A percentile compares a stretch with the other conserved stretches of the same genome.
Evolutionary conservation across 2,113 vertebrate genomes (phyloP).

Genomic region (Proteles cristata): DNA sequence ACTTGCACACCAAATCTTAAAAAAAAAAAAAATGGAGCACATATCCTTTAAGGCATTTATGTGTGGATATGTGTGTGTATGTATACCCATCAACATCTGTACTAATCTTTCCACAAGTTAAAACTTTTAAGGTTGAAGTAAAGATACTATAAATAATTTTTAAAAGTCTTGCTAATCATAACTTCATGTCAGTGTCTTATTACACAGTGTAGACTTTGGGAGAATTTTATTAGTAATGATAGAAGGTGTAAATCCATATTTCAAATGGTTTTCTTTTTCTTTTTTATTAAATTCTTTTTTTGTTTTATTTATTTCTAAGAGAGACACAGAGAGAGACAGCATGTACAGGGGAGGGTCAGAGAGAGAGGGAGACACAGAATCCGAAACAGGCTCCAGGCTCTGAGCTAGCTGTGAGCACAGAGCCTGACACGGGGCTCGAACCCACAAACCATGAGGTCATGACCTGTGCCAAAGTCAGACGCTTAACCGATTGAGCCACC

Average conservation of each 20-base stretch:
- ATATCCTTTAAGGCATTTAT: not conserved
- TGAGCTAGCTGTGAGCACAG: too few relatives aligned
- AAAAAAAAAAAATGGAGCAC: not conserved
- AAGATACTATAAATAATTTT: constrained; percentile 26
- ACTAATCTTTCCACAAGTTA: not conserved
- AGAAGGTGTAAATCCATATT: not conserved
- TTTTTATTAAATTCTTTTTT: too few relatives aligned
- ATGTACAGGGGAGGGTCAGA: too few relatives aligned
- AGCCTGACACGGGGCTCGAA: too few relatives aligned
- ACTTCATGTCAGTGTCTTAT: not conserved
- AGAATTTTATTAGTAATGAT: constrained; percentile 43
- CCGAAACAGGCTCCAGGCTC: too few relatives aligned
- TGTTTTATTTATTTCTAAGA: too few relatives aligned
- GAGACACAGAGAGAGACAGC: too few relatives aligned
- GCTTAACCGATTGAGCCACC: too few relatives aligned
- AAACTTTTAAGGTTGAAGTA: constrained; percentile 19
- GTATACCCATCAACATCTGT: not conserved
- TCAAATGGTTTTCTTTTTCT: not conserved
- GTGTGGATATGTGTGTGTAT: not conserved
- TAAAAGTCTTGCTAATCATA: not conserved
- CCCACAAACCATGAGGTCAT: too few relatives aligned
- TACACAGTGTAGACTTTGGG: not conserved
- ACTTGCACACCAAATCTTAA: not conserved
- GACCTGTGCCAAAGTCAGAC: too few relatives aligned
- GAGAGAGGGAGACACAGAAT: too few relatives aligned